Evolutionary conservation across 1,140 invertebrate genomes (phyloP).

Genomic region (Penaeus vannamei): DNA sequence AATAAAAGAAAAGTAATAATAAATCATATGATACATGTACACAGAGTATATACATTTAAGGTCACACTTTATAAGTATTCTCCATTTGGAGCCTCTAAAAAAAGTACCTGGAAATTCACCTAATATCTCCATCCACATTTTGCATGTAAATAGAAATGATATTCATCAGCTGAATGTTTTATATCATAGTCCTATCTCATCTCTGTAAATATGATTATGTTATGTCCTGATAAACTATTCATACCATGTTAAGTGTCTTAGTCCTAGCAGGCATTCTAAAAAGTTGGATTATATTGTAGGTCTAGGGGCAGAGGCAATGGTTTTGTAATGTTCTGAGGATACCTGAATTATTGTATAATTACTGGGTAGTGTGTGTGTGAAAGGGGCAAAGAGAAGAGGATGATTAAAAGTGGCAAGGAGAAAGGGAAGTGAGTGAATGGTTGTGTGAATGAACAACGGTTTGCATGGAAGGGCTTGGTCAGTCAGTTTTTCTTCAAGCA

Average conservation of each 20-base stretch:
- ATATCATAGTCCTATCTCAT: constrained; percentile 30
- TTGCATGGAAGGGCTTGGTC: too few species aligned
- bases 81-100: constrained; percentile 34
- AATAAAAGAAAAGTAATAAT: constrained; percentile 6
- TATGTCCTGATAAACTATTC: constrained; percentile 42
- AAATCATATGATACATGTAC: background rate
- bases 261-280: constrained; percentile 51
- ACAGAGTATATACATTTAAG: constrained; percentile 32
- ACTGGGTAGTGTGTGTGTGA: too few species aligned
- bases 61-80: constrained; percentile 40
- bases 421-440: too few species aligned
- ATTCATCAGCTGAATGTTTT: constrained; percentile 49
- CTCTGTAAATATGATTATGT: constrained; percentile 50
- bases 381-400: too few species aligned
- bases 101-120: constrained; percentile 60
- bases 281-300: constrained; percentile 35
- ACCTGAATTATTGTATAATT: too few species aligned
- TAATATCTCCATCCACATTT: constrained; percentile 61
- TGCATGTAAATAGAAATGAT: constrained; percentile 47
- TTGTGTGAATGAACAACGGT: too few species aligned
- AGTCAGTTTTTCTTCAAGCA: too few species aligned
- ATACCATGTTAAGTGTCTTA: constrained; percentile 61
- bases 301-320: background rate
- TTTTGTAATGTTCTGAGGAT: too few species aligned
- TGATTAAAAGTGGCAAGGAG: too few species aligned